Evolutionary conservation across 2,888 invertebrate species (phyloP).

Genomic region (Eupithecia tripunctaria): DNA sequence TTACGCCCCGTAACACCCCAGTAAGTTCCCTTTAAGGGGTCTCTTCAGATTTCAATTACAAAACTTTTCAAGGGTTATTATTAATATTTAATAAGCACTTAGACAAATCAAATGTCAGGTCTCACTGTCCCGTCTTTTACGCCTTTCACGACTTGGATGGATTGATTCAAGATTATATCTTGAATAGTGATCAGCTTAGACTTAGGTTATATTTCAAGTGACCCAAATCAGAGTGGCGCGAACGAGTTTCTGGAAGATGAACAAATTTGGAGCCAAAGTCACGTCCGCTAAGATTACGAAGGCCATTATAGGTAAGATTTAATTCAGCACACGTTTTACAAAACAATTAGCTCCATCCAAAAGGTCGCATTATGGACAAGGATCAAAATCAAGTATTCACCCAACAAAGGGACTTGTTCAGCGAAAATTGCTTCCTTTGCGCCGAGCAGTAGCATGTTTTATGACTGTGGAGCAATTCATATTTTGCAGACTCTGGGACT

Average conservation of each 20-base stretch:
- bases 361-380: slow-evolving; percentile 50
- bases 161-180: neutral
- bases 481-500: slow-evolving; percentile 59
- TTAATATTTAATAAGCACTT: no score
- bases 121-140: neutral
- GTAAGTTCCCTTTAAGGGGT: no score
- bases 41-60: no score
- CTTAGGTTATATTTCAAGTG: neutral
- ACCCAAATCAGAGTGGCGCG: neutral
- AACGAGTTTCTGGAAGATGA: neutral
- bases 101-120: no score
- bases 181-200: neutral
- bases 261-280: slow-evolving; percentile 11
- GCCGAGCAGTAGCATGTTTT: slow-evolving; percentile 57
- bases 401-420: slow-evolving; percentile 58
- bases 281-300: slow-evolving; percentile 6
- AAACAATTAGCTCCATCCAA: slow-evolving; percentile 43
- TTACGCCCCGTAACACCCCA: no score
- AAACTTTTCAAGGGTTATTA: no score
- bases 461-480: slow-evolving; percentile 56
- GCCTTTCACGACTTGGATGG: neutral
- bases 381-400: slow-evolving; percentile 58
- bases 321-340: slow-evolving; percentile 32
- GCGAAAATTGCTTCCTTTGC: slow-evolving; percentile 61
- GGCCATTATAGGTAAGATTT: slow-evolving; percentile 1